Base-by-base conservation (phyloP, 2,797 vertebrate genomes). In the Gymnothorax reevesii region DNA sequence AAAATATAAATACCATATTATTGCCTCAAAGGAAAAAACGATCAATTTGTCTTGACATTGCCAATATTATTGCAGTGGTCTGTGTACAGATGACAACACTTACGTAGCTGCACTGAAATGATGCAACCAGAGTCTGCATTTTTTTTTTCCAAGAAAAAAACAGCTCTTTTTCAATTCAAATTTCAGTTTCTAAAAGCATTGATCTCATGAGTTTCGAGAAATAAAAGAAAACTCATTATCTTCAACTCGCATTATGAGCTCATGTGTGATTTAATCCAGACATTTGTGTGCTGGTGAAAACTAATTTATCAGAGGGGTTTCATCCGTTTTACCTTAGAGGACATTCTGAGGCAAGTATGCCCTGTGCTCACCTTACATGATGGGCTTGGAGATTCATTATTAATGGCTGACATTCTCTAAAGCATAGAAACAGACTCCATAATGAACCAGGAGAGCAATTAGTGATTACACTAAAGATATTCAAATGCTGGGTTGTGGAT, bases 401-500 rank as follows among this genome's bases (percentile, higher is more conserved):
- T 73, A 73, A 73, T 73, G 25, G 71, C 9, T 3, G 25, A 27
- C 71, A 73, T 15, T 73, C 71, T 73, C 71, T 73, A 27, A 12
- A 73, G 71, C 27, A 27, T 27, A 73, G 42, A 73, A 27, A 27
- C 25, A 33, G 77, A 80, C 54, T 80, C 55, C 52, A 80, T 1
- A 66, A 80, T 80, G 8, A 80, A 55, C 77, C 77, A n/a, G 49
- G 77, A 80, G 77, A 55, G 77, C 12, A 80, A 80, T 55, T 80
- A 80, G 20, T 77, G 6, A 17, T 77, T 49, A 33, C 42, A 42
- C 13, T 12, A 17, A 54, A 54, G 25, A 52, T 54, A 20, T 52
- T 79, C 75, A 2, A 4, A 52, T 49, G 49, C 55, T 55, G 52
- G 77, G 77, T 55, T 22, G 52, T 55, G 49, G n/a, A 79, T 15